Base-by-base conservation (phyloP, 2,888 invertebrate species). In the Embidobia sp. region DNA sequence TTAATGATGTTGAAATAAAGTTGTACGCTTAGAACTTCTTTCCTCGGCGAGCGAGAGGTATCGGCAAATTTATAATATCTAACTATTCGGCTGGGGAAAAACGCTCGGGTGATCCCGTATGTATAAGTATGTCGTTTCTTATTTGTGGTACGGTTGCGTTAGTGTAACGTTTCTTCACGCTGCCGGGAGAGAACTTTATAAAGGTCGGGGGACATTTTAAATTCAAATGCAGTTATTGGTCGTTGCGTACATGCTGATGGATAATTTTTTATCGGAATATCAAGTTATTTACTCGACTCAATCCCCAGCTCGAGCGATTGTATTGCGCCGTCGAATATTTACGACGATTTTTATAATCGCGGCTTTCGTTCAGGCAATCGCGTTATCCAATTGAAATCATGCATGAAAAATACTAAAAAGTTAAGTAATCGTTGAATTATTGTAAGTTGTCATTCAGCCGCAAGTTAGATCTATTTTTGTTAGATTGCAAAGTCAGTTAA, bases 181-280 rank as follows among this genome's bases (percentile, higher is more conserved):
- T n/a, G n/a, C n/a, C n/a, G 18, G 26, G 22, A 13, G 22, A 26
- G 13, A n/a, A 31, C 22, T 37, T 44, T 46, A 31, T 35, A 37
- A 66, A 55, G 53, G 66, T 57, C 40, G 35, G 11, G n/a, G 33
- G 29, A 29, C 31, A 67, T 67, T 66, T 67, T 40, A 57, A 67
- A 55, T 67, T 67, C 57, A 57, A 48, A 67, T 55, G 3, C 27
- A 49, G 11, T 26, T 63, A 63, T 63, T 19, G 29, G 31, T 31
- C 22, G 42, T 33, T 31, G 35, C 44, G 33, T 26, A 26, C 26
- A 44, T 40, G 29, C 5, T n/a, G 44, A 42, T 51, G 33, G 53
- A 33, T 26, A 1, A 16, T 22, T 44, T 66, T 57, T 44, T 31
- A 16, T 31, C 3, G 10, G 55, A 55, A 40, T 26, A 40, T 29